These are phyloP conservation scores for Ceyx erithaca DNA, from an alignment of 2,797 vertebrate species.

Conservation along the genomic window DNA sequence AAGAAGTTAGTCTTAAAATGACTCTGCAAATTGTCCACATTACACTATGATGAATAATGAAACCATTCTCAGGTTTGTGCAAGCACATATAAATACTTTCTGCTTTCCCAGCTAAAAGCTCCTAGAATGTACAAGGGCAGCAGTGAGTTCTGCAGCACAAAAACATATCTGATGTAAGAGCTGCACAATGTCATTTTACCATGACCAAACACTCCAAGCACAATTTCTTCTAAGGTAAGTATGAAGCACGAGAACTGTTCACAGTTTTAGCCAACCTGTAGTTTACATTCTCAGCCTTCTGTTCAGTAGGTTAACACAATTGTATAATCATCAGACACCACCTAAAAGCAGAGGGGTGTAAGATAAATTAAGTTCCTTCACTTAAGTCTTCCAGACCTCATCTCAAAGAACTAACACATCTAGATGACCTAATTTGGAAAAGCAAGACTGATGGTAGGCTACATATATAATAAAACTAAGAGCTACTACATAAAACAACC, in stretches of 20 bases:
- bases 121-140: background rate
- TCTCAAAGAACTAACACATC: background rate
- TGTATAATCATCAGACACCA: background rate
- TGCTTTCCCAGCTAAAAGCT: background rate
- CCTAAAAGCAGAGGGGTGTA: background rate
- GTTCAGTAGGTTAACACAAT: background rate
- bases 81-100: background rate
- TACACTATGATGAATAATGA: background rate
- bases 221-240: background rate
- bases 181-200: background rate
- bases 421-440: background rate
- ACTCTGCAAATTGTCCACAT: background rate
- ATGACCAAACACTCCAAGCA: background rate
- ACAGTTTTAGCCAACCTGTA: background rate
- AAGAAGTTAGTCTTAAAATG: background rate
- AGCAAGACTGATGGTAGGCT: background rate
- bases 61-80: background rate
- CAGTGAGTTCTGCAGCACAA: background rate
- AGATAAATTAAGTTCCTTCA: background rate
- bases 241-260: background rate
- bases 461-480: background rate
- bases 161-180: background rate
- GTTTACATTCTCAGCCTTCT: background rate
- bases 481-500: background rate
- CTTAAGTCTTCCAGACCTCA: background rate